These are phyloP conservation scores for Acrocephalus kingi DNA, from an alignment of 2,113 vertebrate species.

Conservation along the genomic window DNA sequence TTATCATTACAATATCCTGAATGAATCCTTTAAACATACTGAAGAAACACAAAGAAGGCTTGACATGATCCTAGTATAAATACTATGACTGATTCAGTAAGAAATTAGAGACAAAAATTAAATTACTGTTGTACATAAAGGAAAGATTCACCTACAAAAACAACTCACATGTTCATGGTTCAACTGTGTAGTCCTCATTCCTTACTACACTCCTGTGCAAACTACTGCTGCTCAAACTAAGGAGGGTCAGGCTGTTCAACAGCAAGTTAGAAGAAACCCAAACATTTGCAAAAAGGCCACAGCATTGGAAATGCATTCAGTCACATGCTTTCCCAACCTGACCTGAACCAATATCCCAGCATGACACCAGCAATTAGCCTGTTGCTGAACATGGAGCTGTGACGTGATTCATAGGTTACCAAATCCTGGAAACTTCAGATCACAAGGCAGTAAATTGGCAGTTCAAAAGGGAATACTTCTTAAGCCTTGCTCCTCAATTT, in stretches of 20 bases:
- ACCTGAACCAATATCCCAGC: background rate
- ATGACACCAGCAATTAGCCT: background rate
- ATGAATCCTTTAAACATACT: background rate
- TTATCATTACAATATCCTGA: background rate
- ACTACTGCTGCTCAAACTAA: background rate
- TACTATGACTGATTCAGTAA: background rate
- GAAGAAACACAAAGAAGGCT: background rate
- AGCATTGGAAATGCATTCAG: background rate
- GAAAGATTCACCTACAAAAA: background rate
- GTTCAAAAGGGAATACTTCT: background rate
- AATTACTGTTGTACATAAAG: background rate
- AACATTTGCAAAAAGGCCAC: background rate
- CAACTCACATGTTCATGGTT: background rate
- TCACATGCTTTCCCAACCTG: background rate
- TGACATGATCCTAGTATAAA: background rate
- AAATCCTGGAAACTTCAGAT: background rate
- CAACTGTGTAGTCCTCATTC: background rate
- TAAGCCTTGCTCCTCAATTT: background rate
- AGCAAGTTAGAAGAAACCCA: background rate
- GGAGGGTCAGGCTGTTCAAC: background rate
- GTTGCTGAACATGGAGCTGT: accelerated
- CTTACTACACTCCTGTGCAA: background rate
- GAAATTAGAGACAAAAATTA: background rate
- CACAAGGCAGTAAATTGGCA: background rate
- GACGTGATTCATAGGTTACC: background rate